Evolutionary conservation across 2,888 invertebrate genomes (phyloP).

Genomic region (Hecatera dysodea): DNA sequence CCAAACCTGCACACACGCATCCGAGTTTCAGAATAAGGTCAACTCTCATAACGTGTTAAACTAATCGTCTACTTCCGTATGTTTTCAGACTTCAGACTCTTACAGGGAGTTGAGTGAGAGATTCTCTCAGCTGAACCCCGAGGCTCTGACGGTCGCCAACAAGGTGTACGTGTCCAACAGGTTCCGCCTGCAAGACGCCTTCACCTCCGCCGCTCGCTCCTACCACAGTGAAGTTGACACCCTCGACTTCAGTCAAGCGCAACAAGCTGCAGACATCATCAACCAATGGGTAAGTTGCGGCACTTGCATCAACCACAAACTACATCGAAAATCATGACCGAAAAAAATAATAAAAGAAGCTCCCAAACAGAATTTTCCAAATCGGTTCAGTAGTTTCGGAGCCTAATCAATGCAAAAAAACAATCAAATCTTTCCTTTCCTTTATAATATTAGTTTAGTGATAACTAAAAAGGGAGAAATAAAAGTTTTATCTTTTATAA

Average conservation of each 20-base stretch:
- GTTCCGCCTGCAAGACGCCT: slow-evolving; percentile 63
- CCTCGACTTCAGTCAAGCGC: slow-evolving; percentile 67
- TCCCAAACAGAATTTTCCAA: too few relatives aligned
- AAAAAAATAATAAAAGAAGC: too few relatives aligned
- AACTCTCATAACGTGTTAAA: too few relatives aligned
- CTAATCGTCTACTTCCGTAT: not conserved
- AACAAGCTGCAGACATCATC: slow-evolving; percentile 67
- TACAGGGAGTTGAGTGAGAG: slow-evolving; percentile 67
- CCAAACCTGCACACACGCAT: too few relatives aligned
- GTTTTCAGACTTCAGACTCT: slow-evolving; percentile 66
- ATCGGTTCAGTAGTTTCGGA: too few relatives aligned
- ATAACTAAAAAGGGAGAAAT: too few relatives aligned
- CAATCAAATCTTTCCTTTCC: too few relatives aligned
- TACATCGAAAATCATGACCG: not conserved
- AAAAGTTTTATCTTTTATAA: too few relatives aligned
- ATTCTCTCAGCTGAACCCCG: slow-evolving; percentile 69
- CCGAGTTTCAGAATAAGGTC: too few relatives aligned
- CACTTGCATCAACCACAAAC: not conserved
- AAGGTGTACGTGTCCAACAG: slow-evolving; percentile 72
- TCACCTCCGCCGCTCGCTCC: slow-evolving; percentile 57
- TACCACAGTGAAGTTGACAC: slow-evolving; percentile 72
- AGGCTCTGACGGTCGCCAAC: slow-evolving; percentile 73
- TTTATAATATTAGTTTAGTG: too few relatives aligned
- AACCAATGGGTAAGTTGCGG: slow-evolving; percentile 60
- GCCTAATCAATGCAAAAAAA: too few relatives aligned